phyloP scores from a whole-genome alignment of 1,140 invertebrate species.

The Heliconius hermathena region DNA sequence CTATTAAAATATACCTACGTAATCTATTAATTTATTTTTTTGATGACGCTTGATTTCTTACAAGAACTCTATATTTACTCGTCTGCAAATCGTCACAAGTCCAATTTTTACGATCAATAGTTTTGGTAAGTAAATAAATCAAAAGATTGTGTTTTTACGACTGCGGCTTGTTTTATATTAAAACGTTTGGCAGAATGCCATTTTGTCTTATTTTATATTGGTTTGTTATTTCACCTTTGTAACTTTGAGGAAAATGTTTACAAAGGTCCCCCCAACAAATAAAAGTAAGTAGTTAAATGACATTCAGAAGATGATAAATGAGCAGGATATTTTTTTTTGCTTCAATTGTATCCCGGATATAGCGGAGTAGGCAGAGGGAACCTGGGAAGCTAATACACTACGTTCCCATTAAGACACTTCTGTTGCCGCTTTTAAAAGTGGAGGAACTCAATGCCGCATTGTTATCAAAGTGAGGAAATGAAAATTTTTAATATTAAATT shows the following conservation, averaged over 20 bases:
- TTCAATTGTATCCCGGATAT: not conserved
- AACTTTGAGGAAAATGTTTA: not conserved
- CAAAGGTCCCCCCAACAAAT: not conserved
- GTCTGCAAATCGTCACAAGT: slow-evolving; percentile 18
- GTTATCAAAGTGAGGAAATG: not conserved
- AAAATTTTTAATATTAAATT: not conserved
- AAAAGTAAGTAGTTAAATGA: not conserved
- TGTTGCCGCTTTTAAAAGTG: not conserved
- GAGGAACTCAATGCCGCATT: not conserved
- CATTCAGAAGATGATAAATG: not conserved
- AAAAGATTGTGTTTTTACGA: slow-evolving; percentile 27
- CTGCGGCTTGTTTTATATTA: slow-evolving; percentile 23
- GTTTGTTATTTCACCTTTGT: slow-evolving; percentile 2
- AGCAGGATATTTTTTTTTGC: not conserved
- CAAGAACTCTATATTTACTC: slow-evolving; percentile 4
- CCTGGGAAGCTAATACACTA: not conserved
- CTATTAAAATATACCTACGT: too few relatives aligned
- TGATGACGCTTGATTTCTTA: not conserved
- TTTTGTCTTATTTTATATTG: slow-evolving; percentile 10
- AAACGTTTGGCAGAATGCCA: slow-evolving; percentile 9
- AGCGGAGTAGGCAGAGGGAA: not conserved
- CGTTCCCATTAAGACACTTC: not conserved
- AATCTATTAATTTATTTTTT: not conserved
- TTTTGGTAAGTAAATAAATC: slow-evolving; percentile 30
- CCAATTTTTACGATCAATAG: slow-evolving; percentile 27